Base-by-base conservation (phyloP, 2,113 vertebrate species). In the Monopterus albus region DNA sequence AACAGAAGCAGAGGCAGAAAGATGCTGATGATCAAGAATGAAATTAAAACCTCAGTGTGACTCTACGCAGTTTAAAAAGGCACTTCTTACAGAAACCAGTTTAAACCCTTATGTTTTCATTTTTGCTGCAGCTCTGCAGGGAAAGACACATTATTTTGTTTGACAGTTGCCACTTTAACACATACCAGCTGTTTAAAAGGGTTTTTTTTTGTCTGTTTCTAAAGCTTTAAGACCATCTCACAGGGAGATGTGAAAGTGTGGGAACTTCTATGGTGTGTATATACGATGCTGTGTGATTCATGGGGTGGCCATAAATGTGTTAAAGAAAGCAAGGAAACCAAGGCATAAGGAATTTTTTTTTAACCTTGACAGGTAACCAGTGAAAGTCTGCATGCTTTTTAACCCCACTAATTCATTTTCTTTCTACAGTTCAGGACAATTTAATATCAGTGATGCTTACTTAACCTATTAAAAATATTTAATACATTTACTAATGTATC, bases 151-250 rank as follows among this genome's bases (percentile, higher is more conserved):
- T 39, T 36, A 40, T 38, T 52, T 73, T 67, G 67, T 82, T 80
- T 85, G 84, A 75, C 80, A 75, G 75, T 67, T 72, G 14, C 51
- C 50, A 43, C 72, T 79, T 45, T 84, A 82, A 88, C 87, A 65
- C 45, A 3, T 20, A 47, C 72, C 84, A 83, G 88, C 78, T 84
- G 85, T 84, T 78, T 60, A 68, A 84, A 85, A 79, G 68, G 18
- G 50, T 81, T 90, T 73, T 79, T 60, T 87, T 78, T 82, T 81
- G 89, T 73, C 77, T 63, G 63, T 76, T 74, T 73, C 61, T 46
- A 50, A 72, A 73, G 55, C 78, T 33, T 43, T 7, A 51, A 60
- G 42, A 76, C 28, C 42, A 78, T 78, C 28, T 62, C 28, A 5
- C 43, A 33, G 43, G 46, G 63, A 80, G 60, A 63, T n/a, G 56